Conservation (phyloP, 2,113 vertebrate genomes). For the Vidua chalybeata region DNA sequence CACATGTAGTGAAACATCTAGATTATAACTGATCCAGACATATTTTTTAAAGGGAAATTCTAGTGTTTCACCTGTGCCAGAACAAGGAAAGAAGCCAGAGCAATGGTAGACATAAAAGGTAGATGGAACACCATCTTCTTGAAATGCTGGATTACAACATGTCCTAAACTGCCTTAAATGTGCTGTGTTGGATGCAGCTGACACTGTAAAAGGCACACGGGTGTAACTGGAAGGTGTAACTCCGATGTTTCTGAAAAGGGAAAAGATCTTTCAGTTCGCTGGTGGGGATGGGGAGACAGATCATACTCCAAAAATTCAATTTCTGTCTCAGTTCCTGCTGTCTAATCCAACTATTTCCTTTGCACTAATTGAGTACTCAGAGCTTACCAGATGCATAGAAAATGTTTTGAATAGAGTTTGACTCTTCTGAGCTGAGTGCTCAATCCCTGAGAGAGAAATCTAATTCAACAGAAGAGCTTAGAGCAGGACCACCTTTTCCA, state of each 20-base stretch:
- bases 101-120: background rate
- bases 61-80: background rate
- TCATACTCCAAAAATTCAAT: background rate
- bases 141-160: background rate
- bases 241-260: background rate
- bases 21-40: background rate
- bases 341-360: background rate
- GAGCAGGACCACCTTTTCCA: background rate
- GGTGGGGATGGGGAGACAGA: too few species aligned
- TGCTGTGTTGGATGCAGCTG: background rate
- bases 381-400: background rate
- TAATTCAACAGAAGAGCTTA: background rate
- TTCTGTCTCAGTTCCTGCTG: background rate
- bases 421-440: background rate
- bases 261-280: background rate
- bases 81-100: background rate
- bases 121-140: background rate
- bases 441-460: background rate
- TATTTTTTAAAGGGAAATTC: background rate
- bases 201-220: background rate
- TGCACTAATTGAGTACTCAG: background rate
- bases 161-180: background rate
- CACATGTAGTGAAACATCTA: background rate
- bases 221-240: background rate
- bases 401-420: background rate